phyloP scores from a whole-genome alignment of 1,140 invertebrate genomes.

The Phenacoccus solenopsis region DNA sequence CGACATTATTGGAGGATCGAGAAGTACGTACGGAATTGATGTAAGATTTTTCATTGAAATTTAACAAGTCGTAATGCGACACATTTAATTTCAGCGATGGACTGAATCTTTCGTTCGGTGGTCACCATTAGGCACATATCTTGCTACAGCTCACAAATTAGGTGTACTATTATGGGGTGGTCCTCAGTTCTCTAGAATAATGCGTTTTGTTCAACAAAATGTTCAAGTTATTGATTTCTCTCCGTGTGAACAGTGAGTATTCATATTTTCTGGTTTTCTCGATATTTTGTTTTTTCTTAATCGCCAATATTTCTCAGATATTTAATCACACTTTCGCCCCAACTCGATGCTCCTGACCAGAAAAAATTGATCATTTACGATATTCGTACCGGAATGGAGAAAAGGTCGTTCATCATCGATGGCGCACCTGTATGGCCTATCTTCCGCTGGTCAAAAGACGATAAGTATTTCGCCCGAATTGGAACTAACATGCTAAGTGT shows the following conservation, averaged over 20 bases:
- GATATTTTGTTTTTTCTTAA: not conserved
- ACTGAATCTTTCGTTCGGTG: slow-evolving; percentile 91
- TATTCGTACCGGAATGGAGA: slow-evolving; percentile 80
- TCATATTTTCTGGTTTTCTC: not conserved
- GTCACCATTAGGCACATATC: slow-evolving; percentile 92
- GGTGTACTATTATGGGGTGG: slow-evolving; percentile 97
- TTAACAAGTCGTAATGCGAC: slow-evolving; percentile 27
- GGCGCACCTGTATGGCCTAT: slow-evolving; percentile 68
- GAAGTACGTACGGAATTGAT: slow-evolving; percentile 42
- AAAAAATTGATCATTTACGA: slow-evolving; percentile 85
- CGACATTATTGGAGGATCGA: slow-evolving; percentile 66
- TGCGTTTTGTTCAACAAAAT: slow-evolving; percentile 76
- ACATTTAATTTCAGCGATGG: slow-evolving; percentile 55
- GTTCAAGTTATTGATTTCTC: slow-evolving; percentile 97
- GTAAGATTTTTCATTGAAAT: slow-evolving; percentile 27
- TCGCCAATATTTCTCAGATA: slow-evolving; percentile 44
- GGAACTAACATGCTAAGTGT: slow-evolving; percentile 74
- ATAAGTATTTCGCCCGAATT: slow-evolving; percentile 89
- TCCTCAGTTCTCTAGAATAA: slow-evolving; percentile 79
- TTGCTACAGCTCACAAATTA: slow-evolving; percentile 87
- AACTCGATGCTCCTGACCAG: slow-evolving; percentile 45
- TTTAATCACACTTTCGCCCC: slow-evolving; percentile 79
- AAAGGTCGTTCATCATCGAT: slow-evolving; percentile 78
- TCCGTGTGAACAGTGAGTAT: slow-evolving; percentile 74
- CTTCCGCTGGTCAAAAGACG: slow-evolving; percentile 95